Conservation (phyloP, 2,797 vertebrate genomes). For the Perodicticus potto region DNA sequence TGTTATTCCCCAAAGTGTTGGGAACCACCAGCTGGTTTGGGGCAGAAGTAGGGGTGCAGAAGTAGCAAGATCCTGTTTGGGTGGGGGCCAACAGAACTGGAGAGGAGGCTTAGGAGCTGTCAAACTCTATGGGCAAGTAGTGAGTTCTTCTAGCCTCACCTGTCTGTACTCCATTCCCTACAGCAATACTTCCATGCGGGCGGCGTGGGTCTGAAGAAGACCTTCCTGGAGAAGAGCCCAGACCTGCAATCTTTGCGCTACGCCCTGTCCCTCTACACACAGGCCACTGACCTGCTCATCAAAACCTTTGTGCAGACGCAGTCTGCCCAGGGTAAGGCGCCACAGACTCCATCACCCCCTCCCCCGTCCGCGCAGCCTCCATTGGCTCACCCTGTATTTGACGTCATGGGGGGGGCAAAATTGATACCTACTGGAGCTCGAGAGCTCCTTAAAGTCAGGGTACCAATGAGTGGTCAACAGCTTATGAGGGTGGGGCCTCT, state of each 20-base stretch:
- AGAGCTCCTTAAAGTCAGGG: background rate
- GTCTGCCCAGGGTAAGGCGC: constrained; percentile 93
- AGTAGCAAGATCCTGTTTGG: background rate
- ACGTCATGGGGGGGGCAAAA: background rate
- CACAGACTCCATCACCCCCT: accelerated
- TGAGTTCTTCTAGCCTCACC: background rate
- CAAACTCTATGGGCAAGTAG: background rate
- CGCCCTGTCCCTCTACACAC: constrained; percentile 98
- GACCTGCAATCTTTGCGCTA: constrained; percentile 97
- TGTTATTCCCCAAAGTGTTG: background rate
- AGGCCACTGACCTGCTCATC: constrained; percentile 98
- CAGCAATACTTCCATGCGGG: constrained; percentile 99
- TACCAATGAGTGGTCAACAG: background rate
- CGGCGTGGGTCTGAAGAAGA: constrained; percentile 98
- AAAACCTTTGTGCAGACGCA: constrained; percentile 99
- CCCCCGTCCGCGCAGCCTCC: accelerated
- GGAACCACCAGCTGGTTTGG: background rate
- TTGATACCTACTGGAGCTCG: background rate
- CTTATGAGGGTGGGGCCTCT: background rate
- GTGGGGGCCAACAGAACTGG: background rate
- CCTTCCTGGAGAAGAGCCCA: constrained; percentile 98
- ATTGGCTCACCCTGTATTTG: background rate
- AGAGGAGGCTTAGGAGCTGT: background rate
- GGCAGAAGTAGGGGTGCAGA: background rate
- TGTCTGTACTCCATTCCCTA: accelerated